Conservation (phyloP, 2,888 invertebrate species). For the Drosophila kambysellisi region DNA sequence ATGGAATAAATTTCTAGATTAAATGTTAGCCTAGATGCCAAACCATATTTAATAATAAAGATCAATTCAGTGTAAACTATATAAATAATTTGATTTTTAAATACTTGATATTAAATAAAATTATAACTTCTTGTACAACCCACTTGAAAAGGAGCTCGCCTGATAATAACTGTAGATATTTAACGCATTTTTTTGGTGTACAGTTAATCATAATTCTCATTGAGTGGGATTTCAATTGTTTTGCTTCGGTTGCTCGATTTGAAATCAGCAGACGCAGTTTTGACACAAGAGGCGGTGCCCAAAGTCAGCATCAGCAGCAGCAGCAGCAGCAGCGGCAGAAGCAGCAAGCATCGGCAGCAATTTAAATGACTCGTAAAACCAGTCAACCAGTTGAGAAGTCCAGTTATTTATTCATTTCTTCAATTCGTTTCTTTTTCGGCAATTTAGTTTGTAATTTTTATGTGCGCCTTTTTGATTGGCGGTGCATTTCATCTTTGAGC, state of each 20-base stretch:
- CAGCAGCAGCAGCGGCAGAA: slow-evolving; percentile 1
- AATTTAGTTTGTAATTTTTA: slow-evolving; percentile 71
- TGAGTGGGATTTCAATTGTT: slow-evolving; percentile 69
- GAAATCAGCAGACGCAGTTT: slow-evolving; percentile 77
- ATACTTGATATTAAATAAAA: too few relatives aligned
- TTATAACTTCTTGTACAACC: background rate
- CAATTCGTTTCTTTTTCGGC: slow-evolving; percentile 66
- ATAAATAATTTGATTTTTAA: background rate
- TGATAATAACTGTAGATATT: slow-evolving; percentile 17
- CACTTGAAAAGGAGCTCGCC: background rate
- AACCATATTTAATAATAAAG: background rate
- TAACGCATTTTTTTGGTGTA: slow-evolving; percentile 15
- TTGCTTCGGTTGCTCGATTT: slow-evolving; percentile 43
- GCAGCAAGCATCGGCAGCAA: background rate
- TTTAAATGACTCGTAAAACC: slow-evolving; percentile 45
- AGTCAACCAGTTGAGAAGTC: slow-evolving; percentile 46
- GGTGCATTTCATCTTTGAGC: slow-evolving; percentile 64
- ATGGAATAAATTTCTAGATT: background rate
- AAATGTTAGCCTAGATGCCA: background rate
- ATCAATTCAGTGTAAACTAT: background rate
- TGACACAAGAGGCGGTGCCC: slow-evolving; percentile 75
- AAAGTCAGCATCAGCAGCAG: slow-evolving; percentile 9
- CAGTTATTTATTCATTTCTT: slow-evolving; percentile 56
- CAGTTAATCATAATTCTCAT: slow-evolving; percentile 60
- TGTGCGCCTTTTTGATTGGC: slow-evolving; percentile 80